Evolutionary conservation across 2,113 vertebrate genomes (phyloP).

Genomic region (Podilymbus podiceps): DNA sequence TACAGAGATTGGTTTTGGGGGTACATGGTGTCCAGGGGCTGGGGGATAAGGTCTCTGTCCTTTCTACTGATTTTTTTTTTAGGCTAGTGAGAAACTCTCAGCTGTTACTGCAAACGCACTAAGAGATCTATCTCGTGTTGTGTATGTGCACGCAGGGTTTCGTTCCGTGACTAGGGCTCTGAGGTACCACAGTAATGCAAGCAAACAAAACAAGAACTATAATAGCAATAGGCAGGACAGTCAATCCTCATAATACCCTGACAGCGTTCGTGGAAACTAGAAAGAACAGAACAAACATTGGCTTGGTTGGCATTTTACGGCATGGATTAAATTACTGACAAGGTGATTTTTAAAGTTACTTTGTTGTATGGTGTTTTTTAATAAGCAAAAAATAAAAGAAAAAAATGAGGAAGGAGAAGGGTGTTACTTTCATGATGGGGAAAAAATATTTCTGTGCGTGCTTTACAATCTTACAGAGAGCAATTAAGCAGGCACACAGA

Average conservation of each 20-base stretch:
- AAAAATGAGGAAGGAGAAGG: neutral
- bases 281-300: conserved; percentile 12
- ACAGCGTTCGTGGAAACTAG: neutral
- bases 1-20: neutral
- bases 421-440: neutral
- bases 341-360: neutral
- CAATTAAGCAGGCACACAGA: neutral
- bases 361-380: neutral
- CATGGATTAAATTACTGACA: conserved; percentile 9
- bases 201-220: conserved; percentile 32
- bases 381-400: neutral
- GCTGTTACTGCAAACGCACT: neutral
- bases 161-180: neutral
- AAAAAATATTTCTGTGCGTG: neutral
- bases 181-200: neutral
- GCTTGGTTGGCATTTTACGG: neutral
- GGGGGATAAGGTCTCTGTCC: neutral
- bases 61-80: neutral
- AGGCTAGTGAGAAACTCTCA: neutral
- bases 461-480: neutral
- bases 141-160: neutral
- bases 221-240: conserved; percentile 39
- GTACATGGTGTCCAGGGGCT: neutral
- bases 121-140: neutral
- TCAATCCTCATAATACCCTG: conserved; percentile 48